Evolutionary conservation across 35 echinoderm and acorn worm genomes (phyloP).

Genomic region (Lytechinus pictus): DNA sequence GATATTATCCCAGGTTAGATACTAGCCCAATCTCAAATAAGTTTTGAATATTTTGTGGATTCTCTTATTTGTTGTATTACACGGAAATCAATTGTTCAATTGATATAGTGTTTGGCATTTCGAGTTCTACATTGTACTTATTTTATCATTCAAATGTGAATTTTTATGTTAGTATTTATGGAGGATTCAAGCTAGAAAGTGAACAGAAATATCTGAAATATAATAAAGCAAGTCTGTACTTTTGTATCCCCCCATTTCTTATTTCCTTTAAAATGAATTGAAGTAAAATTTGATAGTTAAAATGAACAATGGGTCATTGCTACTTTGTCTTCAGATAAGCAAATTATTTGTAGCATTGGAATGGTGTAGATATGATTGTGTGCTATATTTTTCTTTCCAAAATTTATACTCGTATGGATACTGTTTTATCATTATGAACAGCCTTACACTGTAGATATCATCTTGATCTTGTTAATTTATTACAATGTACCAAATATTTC

Average conservation of each 20-base stretch:
- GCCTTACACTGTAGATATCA: neutral
- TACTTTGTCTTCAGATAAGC: neutral
- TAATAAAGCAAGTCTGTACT: neutral
- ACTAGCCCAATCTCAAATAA: too few relatives aligned
- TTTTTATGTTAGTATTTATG: too few relatives aligned
- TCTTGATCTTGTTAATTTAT: slow-evolving; percentile 6
- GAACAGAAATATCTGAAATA: neutral
- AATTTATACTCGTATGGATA: neutral
- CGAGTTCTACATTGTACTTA: too few relatives aligned
- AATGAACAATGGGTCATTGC: neutral
- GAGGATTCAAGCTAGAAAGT: neutral
- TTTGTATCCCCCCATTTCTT: neutral
- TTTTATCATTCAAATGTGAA: too few relatives aligned
- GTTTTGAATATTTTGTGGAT: too few relatives aligned
- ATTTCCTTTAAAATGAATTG: neutral
- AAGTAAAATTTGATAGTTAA: neutral
- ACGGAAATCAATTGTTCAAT: too few relatives aligned
- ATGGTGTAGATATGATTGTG: neutral
- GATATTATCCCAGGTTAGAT: too few relatives aligned
- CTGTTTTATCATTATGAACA: neutral
- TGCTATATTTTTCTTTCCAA: neutral
- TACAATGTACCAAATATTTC: neutral
- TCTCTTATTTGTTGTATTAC: too few relatives aligned
- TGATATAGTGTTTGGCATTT: too few relatives aligned
- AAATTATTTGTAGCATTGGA: neutral